phyloP scores from a whole-genome alignment of 2,113 vertebrate genomes.

The Rhadina sibilatrix region DNA sequence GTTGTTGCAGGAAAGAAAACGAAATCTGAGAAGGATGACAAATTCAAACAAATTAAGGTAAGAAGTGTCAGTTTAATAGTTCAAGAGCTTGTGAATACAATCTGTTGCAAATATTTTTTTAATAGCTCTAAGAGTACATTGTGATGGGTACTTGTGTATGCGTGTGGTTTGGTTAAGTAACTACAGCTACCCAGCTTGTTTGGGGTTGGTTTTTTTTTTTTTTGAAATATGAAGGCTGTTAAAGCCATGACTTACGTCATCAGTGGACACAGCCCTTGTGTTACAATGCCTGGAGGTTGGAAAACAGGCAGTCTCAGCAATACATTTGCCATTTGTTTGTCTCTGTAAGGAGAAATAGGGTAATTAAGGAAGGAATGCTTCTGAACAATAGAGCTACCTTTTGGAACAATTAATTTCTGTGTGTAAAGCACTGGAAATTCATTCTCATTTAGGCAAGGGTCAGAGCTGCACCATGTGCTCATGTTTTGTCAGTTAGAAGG shows the following conservation, averaged over 20 bases:
- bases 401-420: not conserved
- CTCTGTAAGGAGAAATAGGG: not conserved
- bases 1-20: constrained; percentile 78
- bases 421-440: not conserved
- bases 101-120: constrained; percentile 11
- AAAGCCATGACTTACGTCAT: not conserved
- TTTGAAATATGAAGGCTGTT: not conserved
- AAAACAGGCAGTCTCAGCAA: constrained; percentile 19
- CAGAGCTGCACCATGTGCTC: not conserved
- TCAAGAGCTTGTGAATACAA: not conserved
- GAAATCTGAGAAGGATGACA: constrained; percentile 81
- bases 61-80: constrained; percentile 20
- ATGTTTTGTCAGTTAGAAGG: not conserved
- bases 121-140: not conserved
- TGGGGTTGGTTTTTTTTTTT: not conserved
- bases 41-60: constrained; percentile 81
- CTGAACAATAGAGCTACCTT: constrained; percentile 26
- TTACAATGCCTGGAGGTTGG: constrained; percentile 35
- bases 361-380: constrained; percentile 18
- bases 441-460: not conserved
- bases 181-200: not conserved
- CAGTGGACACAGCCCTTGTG: constrained; percentile 3
- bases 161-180: constrained; percentile 39
- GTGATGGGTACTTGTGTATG: not conserved
- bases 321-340: constrained; percentile 18